Base-by-base conservation (phyloP, 2,113 vertebrate genomes). In the Hyperopisus bebe region DNA sequence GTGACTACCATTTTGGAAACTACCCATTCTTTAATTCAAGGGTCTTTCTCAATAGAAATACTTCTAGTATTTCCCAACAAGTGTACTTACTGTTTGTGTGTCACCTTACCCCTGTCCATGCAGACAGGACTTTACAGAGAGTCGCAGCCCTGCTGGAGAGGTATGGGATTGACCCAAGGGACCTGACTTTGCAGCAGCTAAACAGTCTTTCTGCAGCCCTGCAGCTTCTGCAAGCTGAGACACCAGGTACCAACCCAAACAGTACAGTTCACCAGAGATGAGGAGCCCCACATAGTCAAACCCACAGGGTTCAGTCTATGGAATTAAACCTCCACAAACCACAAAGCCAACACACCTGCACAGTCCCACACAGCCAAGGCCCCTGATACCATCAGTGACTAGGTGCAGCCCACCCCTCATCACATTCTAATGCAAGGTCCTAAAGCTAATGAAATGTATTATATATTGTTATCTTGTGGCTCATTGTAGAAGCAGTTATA, bases 131-230 rank as follows among this genome's bases (percentile, higher is more conserved):
- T 39, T 92, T 96, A 90, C 96, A 96, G 94, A 97, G 95, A 92
- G 91, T 98, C 90, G 95, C 95, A 0, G 93, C 93, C 2, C 93
- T 97, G 53, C 90, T 98, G 92, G 95, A 96, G 6, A 96, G 94
- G 92, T 96, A 97, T 0, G 95, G 97, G 4, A 91, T 97, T 19
- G 96, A 97, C 35, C 95, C 98, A 82, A 95, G 94, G 1, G 96
- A 98, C 58, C 94, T 99, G 92, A 98, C 94, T 87, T 96, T 96
- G 0, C 96, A 97, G 91, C 97, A 99, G 93, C 95, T 98, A 62
- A 96, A 95, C 91, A 97, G 95, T 80, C 95, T 99, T 6, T 95
- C 95, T 0, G 89, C 96, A 13, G 94, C 97, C 31, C 94, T 99
- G 62, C 96, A 97, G 91, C 93, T 98, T 85, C 94, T 97, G 85